Evolutionary conservation across 2,888 invertebrate species (phyloP).

Genomic region (Cerastoderma edule): DNA sequence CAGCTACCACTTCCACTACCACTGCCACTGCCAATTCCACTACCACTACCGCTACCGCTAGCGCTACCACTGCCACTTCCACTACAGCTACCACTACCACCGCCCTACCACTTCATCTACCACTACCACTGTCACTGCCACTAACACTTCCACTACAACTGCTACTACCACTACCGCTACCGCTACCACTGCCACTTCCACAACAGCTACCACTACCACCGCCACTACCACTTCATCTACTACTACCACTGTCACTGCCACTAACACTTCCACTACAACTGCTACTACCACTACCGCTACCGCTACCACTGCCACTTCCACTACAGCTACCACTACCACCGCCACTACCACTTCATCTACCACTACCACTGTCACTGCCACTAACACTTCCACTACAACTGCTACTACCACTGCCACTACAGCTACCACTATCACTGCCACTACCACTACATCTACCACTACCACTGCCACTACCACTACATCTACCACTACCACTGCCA

Average conservation of each 20-base stretch:
- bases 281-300: slow-evolving; percentile 12
- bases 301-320: slow-evolving; percentile 16
- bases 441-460: no score
- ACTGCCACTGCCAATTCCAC: no score
- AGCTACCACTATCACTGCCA: slow-evolving; percentile 6
- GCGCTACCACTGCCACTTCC: no score
- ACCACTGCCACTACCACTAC: no score
- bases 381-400: slow-evolving; percentile 20
- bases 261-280: slow-evolving; percentile 22
- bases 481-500: no score
- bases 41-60: no score
- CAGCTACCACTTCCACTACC: no score
- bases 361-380: slow-evolving; percentile 23
- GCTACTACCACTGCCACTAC: slow-evolving; percentile 18
- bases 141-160: slow-evolving; percentile 26
- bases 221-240: not conserved
- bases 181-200: slow-evolving; percentile 15
- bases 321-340: slow-evolving; percentile 13
- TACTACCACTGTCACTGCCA: not conserved
- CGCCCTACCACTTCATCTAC: no score
- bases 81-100: slow-evolving; percentile 24
- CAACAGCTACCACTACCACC: slow-evolving; percentile 12
- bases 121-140: no score
- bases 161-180: slow-evolving; percentile 19
- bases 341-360: slow-evolving; percentile 20